A percentile compares a stretch with the other conserved stretches of the same genome.
These are phyloP conservation scores for Gephyroberyx darwinii DNA, from an alignment of 2,797 vertebrate genomes.

Conservation along the genomic window DNA sequence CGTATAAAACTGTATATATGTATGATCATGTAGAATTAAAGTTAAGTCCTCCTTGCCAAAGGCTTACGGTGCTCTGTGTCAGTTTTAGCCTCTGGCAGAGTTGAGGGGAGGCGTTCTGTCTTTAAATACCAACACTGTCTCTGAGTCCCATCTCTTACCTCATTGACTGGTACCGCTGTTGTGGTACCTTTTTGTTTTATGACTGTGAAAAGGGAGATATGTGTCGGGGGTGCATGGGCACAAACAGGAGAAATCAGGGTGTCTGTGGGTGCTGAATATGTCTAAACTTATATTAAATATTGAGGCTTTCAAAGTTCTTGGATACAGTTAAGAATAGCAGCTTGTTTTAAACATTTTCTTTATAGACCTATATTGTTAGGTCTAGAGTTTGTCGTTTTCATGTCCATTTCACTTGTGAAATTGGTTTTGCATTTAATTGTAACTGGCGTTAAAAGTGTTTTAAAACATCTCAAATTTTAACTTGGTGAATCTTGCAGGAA, in stretches of 20 bases:
- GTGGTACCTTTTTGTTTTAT: background rate
- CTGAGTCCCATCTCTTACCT: slow-evolving; percentile 38
- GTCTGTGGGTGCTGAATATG: too few species aligned
- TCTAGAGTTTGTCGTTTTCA: too few species aligned
- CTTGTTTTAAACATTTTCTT: too few species aligned
- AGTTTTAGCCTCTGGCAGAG: slow-evolving; percentile 38
- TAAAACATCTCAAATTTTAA: too few species aligned
- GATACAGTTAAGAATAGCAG: too few species aligned
- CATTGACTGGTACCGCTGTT: slow-evolving; percentile 1
- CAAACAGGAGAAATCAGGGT: background rate
- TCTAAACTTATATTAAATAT: too few species aligned
- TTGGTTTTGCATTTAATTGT: too few species aligned
- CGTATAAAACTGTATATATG: slow-evolving; percentile 85
- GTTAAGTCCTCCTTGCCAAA: slow-evolving; percentile 72
- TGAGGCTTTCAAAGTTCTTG: too few species aligned
- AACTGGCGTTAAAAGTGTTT: too few species aligned
- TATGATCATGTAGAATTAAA: slow-evolving; percentile 86
- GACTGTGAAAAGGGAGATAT: background rate
- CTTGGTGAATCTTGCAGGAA: too few species aligned
- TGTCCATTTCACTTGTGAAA: too few species aligned
- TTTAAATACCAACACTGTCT: slow-evolving; percentile 47
- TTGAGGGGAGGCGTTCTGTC: slow-evolving; percentile 44
- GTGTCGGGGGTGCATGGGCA: background rate
- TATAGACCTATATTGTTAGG: too few species aligned
- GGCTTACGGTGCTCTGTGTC: slow-evolving; percentile 53